phyloP scores from a whole-genome alignment of 2,888 invertebrate species.

The Eristalis tenax region DNA sequence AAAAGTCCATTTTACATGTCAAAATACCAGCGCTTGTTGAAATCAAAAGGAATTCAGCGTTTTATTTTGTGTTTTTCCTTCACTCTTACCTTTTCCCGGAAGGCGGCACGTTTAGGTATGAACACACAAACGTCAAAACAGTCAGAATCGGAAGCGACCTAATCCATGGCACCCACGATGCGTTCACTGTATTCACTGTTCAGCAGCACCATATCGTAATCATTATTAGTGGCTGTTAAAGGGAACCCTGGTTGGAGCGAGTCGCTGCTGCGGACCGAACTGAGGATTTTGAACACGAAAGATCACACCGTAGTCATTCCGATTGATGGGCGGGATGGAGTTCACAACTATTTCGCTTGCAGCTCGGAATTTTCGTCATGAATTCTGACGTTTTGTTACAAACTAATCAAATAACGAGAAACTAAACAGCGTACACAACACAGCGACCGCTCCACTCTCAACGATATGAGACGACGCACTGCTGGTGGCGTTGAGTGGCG shows the following conservation, averaged over 20 bases:
- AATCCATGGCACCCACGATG: not conserved
- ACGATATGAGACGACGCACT: slow-evolving; percentile 75
- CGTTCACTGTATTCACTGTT: not conserved
- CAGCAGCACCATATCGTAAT: not conserved
- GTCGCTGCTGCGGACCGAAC: not conserved
- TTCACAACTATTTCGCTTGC: not conserved
- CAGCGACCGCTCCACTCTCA: slow-evolving; percentile 72
- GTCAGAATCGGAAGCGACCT: not conserved
- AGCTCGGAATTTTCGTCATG: not conserved
- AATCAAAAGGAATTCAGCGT: slow-evolving; percentile 10
- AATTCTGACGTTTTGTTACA: slow-evolving; percentile 13
- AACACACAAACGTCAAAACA: slow-evolving; percentile 1
- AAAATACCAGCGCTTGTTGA: slow-evolving; percentile 35
- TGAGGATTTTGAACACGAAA: not conserved
- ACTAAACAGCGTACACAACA: slow-evolving; percentile 36
- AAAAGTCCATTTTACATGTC: slow-evolving; percentile 46
- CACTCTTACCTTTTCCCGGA: not conserved
- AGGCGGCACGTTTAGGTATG: not conserved
- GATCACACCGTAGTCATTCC: slow-evolving; percentile 3
- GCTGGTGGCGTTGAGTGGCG: slow-evolving; percentile 63
- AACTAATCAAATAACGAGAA: slow-evolving; percentile 28
- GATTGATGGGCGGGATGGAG: slow-evolving; percentile 6
- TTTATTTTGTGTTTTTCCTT: not conserved
- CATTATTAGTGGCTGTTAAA: not conserved
- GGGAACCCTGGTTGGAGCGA: not conserved